Evolutionary conservation across 2,888 invertebrate genomes (phyloP).

Genomic region (Sceliomorpha sp.): DNA sequence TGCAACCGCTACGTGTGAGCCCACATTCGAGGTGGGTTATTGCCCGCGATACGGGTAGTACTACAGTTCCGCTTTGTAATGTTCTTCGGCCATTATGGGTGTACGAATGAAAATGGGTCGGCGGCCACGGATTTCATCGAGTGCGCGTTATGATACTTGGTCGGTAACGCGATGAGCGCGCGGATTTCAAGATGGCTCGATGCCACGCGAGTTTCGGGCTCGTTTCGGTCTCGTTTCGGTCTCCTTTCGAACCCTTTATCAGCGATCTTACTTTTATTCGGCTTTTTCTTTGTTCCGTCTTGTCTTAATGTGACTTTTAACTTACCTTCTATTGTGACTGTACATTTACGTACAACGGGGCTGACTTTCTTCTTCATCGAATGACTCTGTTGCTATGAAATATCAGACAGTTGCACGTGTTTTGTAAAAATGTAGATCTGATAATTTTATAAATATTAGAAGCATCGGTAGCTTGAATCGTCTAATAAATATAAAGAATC

Average conservation of each 20-base stretch:
- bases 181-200: conserved; percentile 5
- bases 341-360: too few relatives aligned
- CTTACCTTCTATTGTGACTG: too few relatives aligned
- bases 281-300: conserved; percentile 3
- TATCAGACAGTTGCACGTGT: too few relatives aligned
- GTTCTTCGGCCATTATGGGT: conserved; percentile 34
- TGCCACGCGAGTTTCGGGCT: conserved; percentile 11
- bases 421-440: too few relatives aligned
- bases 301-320: too few relatives aligned
- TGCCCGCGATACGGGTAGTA: conserved; percentile 54
- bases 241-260: conserved; percentile 6
- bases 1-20: conserved; percentile 26
- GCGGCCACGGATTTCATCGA: conserved; percentile 23
- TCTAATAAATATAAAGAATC: too few relatives aligned
- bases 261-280: not conserved
- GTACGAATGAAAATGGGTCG: conserved; percentile 54
- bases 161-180: conserved; percentile 2
- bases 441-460: too few relatives aligned
- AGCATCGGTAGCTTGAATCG: too few relatives aligned
- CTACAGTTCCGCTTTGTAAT: conserved; percentile 55
- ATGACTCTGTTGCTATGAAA: too few relatives aligned
- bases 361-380: too few relatives aligned
- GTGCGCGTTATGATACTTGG: conserved; percentile 12
- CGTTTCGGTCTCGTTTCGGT: conserved; percentile 1
- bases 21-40: conserved; percentile 61